phyloP scores from a whole-genome alignment of 2,888 invertebrate species.

The Perdita meconis region DNA sequence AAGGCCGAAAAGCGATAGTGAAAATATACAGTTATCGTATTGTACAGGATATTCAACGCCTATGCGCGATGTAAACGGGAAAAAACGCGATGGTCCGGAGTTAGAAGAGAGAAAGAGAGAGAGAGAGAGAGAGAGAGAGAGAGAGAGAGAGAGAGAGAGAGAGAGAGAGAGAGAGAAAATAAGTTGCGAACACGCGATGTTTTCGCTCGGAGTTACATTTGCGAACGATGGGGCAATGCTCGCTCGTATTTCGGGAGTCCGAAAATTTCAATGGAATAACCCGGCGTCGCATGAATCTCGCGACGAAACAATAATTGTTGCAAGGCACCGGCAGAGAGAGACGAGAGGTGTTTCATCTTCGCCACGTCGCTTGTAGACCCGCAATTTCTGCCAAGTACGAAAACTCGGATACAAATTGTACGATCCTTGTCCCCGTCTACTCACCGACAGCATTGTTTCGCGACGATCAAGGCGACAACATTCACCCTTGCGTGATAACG shows the following conservation, averaged over 20 bases:
- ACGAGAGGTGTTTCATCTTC: slow-evolving; percentile 38
- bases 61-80: neutral
- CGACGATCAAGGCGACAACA: slow-evolving; percentile 60
- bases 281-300: slow-evolving; percentile 47
- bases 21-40: slow-evolving; percentile 3
- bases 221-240: slow-evolving; percentile 44
- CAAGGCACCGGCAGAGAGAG: slow-evolving; percentile 25
- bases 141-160: no score
- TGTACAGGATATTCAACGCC: no score
- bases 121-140: no score
- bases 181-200: slow-evolving; percentile 16
- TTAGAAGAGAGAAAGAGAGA: no score
- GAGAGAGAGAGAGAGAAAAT: slow-evolving; percentile 28
- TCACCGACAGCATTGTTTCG: slow-evolving; percentile 49
- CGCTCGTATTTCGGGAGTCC: slow-evolving; percentile 19
- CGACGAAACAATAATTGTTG: slow-evolving; percentile 54
- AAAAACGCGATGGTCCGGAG: neutral
- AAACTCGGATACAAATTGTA: slow-evolving; percentile 65
- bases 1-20: neutral
- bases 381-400: slow-evolving; percentile 61
- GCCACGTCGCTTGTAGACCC: slow-evolving; percentile 11
- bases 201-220: slow-evolving; percentile 7
- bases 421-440: slow-evolving; percentile 1
- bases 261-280: slow-evolving; percentile 41
- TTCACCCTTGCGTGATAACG: slow-evolving; percentile 55